Evolutionary conservation across 2,888 invertebrate genomes (phyloP), one percentile per base, ranked within the genome.

Genomic region (Heteropelma amictum): DNA sequence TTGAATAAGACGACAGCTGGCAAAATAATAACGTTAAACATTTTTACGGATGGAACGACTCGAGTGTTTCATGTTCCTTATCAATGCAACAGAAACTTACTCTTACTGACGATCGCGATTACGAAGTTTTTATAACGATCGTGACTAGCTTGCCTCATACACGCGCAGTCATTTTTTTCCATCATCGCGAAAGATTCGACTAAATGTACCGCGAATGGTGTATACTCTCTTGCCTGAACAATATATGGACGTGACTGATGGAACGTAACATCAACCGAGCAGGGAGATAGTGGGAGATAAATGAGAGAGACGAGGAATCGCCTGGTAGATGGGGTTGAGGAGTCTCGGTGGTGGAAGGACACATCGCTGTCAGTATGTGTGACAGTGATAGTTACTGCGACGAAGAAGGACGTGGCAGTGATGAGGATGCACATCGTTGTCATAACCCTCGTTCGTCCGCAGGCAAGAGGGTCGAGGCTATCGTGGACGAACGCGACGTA

Each of bases 361-460:
- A 33, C 26, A n/a, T n/a, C 21, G 8, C 28, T 35, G 7, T 60
- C 14, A 38, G n/a, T n/a, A n/a, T 38, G 33, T 28, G 53, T 23
- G 49, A 28, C 47, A 33, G 30, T 21, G 60, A 63, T 54, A 67
- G 72, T 72, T 56, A 49, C 60, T 47, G 60, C 47, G 26, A 56
- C 61, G 54, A 72, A 38, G 54, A 67, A 56, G 54, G 60, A 67
- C 61, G 33, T 40, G 60, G 49, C 40, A 26, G 68, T 61, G 72
- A 72, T 54, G 47, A 53, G 72, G 61, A 54, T 56, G 68, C 63
- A 30, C 14, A 49, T 38, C 54, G 61, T 51, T 38, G 33, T 73
- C 72, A 73, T 38, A 61, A 63, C 40, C 72, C 61, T 60, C 68
- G 19, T 56, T 61, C 56, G 56, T 68, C 56, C 56, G 40, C 61